Percentiles rank a stretch among this genome's conserved stretches.
phyloP scores from a whole-genome alignment of 2,797 vertebrate species.

The Gallinago solitaria region DNA sequence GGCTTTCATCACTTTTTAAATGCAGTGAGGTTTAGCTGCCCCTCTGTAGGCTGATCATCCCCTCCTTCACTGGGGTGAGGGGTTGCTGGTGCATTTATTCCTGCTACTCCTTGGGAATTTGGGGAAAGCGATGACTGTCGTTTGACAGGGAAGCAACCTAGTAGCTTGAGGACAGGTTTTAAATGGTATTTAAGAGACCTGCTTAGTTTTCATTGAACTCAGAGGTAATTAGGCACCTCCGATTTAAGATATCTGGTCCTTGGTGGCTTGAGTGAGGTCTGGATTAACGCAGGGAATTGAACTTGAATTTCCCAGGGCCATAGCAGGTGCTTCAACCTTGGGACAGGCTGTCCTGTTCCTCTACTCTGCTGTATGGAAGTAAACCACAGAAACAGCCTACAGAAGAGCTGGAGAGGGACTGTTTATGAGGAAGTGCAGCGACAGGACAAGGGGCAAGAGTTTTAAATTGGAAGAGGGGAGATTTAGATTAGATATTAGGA shows the following conservation, averaged over 20 bases:
- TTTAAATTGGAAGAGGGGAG: too few species aligned
- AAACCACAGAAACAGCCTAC: background rate
- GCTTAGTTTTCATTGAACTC: background rate
- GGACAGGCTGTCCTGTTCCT: background rate
- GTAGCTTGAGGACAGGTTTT: background rate
- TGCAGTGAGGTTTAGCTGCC: background rate
- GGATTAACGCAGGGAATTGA: background rate
- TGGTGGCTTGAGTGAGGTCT: background rate
- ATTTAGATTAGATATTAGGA: too few species aligned
- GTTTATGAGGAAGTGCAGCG: too few species aligned
- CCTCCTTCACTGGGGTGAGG: background rate
- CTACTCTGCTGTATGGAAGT: background rate
- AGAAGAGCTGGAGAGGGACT: too few species aligned
- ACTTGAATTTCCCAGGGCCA: background rate
- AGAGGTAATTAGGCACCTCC: slow-evolving; percentile 13
- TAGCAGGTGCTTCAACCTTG: background rate
- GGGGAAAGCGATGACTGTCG: background rate
- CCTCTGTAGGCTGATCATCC: background rate
- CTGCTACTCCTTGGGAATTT: background rate
- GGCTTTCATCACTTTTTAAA: background rate
- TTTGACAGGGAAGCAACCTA: background rate
- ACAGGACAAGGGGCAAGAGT: too few species aligned
- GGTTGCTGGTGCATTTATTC: background rate
- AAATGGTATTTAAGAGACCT: background rate
- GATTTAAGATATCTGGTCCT: slow-evolving; percentile 1